Evolutionary conservation across 2,113 vertebrate species (phyloP), one percentile per base, ranked within the genome.

Genomic region (Aldabrachelys gigantea): DNA sequence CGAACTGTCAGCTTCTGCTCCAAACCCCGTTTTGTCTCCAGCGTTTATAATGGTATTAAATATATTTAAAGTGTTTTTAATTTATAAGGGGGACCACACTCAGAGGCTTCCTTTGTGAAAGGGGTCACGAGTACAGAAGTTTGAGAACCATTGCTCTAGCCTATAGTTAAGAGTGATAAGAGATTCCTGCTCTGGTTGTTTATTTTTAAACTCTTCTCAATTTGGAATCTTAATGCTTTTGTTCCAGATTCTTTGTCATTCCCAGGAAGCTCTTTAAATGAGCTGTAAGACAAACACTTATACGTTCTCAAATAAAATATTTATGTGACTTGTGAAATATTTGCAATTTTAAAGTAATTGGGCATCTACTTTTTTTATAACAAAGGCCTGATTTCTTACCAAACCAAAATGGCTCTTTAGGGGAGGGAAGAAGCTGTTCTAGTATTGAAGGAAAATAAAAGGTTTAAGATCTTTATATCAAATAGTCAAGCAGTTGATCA

Each of bases 151-250:
- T 14, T 50, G 50, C 38, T 6, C 22, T 76, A 21, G n/a, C 56
- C 56, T 57, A 27, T 62, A 62, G 13, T 72, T 27, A 29, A 4
- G 0, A 5, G 0, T n/a, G 47, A 78, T 3, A 41, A 41, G 17
- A 76, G 38, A 50, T 35, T 12, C 41, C 13, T 25, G 24, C 12
- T 44, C 44, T 78, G 12, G 8, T 47, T 78, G 41, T 44, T 78
- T 27, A 27, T 44, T 47, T 78, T 78, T 29, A 78, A 47, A 78
- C n/a, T 57, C 50, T 54, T 27, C n/a, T 82, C 44, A 31, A 25
- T 19, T 81, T 84, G 35, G 17, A 78, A 21, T 80, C 52, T 59
- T 65, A 8, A 4, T 93, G 38, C 85, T 85, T 29, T 29, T 27
- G 38, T 38, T 57, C 29, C 25, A 2, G 21, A 87, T 6, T 22